Evolutionary conservation across 2,888 invertebrate genomes (phyloP).

Genomic region (Crematogaster levior): DNA sequence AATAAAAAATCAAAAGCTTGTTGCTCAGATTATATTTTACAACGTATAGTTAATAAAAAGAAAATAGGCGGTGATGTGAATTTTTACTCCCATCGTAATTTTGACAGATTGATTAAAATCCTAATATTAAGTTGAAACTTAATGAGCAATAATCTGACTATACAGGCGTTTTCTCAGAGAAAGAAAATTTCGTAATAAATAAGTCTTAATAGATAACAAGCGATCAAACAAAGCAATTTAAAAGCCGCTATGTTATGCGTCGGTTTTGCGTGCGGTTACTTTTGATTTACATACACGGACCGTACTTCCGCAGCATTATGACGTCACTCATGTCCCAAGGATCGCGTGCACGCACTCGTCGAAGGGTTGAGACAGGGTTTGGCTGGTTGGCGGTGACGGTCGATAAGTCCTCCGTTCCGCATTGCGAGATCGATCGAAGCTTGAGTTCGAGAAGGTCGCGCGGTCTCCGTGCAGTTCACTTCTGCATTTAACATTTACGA

Average conservation of each 20-base stretch:
- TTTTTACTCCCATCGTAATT: neutral
- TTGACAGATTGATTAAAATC: neutral
- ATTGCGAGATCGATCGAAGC: conserved; percentile 77
- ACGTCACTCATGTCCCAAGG: conserved; percentile 82
- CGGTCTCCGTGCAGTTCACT: conserved; percentile 52
- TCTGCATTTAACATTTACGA: conserved; percentile 68
- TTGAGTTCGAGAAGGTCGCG: conserved; percentile 71
- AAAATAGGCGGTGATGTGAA: neutral
- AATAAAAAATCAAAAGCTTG: neutral
- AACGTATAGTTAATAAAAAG: neutral
- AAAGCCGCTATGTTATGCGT: conserved; percentile 79
- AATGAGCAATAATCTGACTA: neutral
- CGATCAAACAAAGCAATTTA: conserved; percentile 83
- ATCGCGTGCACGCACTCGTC: conserved; percentile 85
- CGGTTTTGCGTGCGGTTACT: conserved; percentile 81
- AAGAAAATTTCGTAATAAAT: conserved; percentile 46
- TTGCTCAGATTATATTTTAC: neutral
- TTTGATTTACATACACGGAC: conserved; percentile 83
- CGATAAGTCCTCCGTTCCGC: conserved; percentile 79
- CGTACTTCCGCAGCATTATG: conserved; percentile 79
- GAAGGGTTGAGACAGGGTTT: conserved; percentile 80
- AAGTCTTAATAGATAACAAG: conserved; percentile 72
- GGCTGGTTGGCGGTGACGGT: conserved; percentile 78
- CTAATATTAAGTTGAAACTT: neutral
- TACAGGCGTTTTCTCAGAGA: neutral